Evolutionary conservation across 2,113 vertebrate species (phyloP).

Genomic region (Pyrgilauda ruficollis): DNA sequence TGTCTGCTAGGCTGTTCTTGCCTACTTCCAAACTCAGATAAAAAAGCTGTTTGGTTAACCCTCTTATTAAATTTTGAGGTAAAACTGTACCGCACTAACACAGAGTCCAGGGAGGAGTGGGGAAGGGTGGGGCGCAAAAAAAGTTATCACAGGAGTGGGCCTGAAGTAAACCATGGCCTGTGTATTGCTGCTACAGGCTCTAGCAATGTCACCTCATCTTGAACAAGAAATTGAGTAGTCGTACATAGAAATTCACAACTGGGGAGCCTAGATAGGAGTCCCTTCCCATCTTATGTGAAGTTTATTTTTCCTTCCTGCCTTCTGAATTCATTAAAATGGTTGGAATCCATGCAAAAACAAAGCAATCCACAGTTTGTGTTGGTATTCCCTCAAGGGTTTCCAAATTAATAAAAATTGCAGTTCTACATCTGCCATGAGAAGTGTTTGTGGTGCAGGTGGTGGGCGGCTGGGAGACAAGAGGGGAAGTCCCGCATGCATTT

Average conservation of each 20-base stretch:
- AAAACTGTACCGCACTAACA: not conserved
- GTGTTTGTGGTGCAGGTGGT: not conserved
- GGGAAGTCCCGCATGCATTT: not conserved
- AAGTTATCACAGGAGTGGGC: not conserved
- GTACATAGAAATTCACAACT: not conserved
- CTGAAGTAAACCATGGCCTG: not conserved
- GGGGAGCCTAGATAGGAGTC: not conserved
- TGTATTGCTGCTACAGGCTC: not conserved
- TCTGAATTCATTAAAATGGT: not conserved
- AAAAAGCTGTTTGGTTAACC: not conserved
- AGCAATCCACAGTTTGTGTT: not conserved
- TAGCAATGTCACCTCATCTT: not conserved
- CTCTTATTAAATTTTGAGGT: not conserved
- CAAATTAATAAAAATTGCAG: not conserved
- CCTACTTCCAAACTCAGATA: not conserved
- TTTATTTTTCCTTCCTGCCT: not conserved
- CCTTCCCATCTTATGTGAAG: not conserved
- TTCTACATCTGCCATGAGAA: not conserved
- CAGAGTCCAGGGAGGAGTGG: not conserved
- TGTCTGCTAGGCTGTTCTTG: not conserved
- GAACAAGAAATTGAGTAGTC: not conserved
- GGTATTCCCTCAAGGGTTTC: not conserved
- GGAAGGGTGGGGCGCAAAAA: not conserved
- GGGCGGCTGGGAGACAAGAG: not conserved
- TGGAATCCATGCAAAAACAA: fast-evolving